Evolutionary conservation across 1,140 invertebrate species (phyloP).

Genomic region (Anadara kagoshimensis): DNA sequence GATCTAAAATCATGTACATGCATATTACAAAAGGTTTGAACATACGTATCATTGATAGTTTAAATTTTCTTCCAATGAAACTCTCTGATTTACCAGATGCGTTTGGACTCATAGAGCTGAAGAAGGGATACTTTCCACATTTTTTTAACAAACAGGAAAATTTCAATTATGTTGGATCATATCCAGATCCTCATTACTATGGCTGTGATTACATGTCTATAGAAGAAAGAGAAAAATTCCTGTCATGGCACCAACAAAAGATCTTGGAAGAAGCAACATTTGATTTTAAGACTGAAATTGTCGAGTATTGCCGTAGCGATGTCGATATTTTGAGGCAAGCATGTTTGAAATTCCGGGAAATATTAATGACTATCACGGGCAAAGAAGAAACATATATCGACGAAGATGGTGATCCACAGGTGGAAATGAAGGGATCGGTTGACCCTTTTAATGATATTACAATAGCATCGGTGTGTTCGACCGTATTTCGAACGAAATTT

Average conservation of each 20-base stretch:
- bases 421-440: neutral
- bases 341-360: constrained; percentile 31
- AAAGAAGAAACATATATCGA: neutral
- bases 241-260: constrained; percentile 11
- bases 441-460: too few species aligned
- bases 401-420: neutral
- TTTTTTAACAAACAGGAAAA: constrained; percentile 28
- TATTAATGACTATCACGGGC: constrained; percentile 22
- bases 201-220: constrained; percentile 21
- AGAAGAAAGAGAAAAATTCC: constrained; percentile 9
- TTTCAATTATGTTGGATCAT: constrained; percentile 24
- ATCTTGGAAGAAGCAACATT: constrained; percentile 14
- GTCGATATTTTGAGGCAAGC: constrained; percentile 40
- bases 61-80: constrained; percentile 30
- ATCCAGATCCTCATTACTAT: constrained; percentile 19
- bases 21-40: constrained; percentile 19
- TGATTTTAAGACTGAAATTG: constrained; percentile 27
- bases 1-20: constrained; percentile 33
- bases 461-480: too few species aligned
- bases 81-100: constrained; percentile 16
- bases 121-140: constrained; percentile 33
- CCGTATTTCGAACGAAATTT: too few species aligned
- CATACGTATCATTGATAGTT: constrained; percentile 23
- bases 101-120: constrained; percentile 16
- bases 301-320: constrained; percentile 23